These are phyloP conservation scores for Halesus radiatus DNA, from an alignment of 1,140 invertebrate genomes.

Conservation along the genomic window DNA sequence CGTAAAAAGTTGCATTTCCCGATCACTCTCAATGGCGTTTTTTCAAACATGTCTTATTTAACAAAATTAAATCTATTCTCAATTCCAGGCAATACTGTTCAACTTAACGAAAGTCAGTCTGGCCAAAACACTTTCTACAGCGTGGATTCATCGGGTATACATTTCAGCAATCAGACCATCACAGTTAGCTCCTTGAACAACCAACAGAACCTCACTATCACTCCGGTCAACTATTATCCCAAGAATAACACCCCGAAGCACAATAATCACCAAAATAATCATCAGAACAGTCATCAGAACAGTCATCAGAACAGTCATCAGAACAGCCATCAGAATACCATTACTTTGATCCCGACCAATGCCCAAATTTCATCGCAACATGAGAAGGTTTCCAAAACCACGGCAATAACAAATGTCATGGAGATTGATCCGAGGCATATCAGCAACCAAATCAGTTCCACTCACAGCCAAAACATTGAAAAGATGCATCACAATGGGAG, in stretches of 20 bases:
- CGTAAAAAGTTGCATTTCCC: no score
- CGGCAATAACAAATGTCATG: constrained; percentile 57
- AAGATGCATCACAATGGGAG: constrained; percentile 29
- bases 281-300: no score
- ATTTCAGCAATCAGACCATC: constrained; percentile 61
- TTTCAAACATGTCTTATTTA: no score
- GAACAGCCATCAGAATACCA: constrained; percentile 60
- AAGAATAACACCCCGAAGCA: constrained; percentile 62
- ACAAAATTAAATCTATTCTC: not conserved
- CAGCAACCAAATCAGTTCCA: constrained; percentile 51
- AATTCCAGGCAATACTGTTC: constrained; percentile 43
- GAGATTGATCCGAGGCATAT: constrained; percentile 48
- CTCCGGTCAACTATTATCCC: constrained; percentile 64
- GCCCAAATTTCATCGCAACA: constrained; percentile 52
- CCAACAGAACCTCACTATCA: constrained; percentile 62
- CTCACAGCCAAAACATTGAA: constrained; percentile 29
- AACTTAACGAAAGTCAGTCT: constrained; percentile 64
- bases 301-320: constrained; percentile 25
- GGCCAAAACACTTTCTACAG: constrained; percentile 61
- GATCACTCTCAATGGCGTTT: no score
- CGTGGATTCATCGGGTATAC: constrained; percentile 65
- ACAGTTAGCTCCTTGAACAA: constrained; percentile 60
- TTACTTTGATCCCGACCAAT: constrained; percentile 63
- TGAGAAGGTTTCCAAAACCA: constrained; percentile 52
- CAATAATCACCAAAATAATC: constrained; percentile 60